Percentiles rank a stretch among this genome's conserved stretches.
phyloP scores from a whole-genome alignment of 2,888 invertebrate species.

The Amphipyra berbera region DNA sequence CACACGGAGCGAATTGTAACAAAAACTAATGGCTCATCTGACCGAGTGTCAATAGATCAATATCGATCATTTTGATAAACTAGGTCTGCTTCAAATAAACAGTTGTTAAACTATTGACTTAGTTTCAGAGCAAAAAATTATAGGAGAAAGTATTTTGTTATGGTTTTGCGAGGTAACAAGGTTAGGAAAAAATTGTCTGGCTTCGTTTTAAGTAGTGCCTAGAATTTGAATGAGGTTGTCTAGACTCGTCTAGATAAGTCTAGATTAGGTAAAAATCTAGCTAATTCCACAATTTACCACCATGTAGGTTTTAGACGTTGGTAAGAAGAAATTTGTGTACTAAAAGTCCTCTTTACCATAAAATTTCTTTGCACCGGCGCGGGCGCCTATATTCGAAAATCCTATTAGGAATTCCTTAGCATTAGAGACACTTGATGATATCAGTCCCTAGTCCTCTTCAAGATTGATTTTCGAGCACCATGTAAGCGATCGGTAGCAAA shows the following conservation, averaged over 20 bases:
- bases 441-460: no score
- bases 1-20: conserved; percentile 34
- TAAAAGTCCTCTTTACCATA: no score
- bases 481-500: no score
- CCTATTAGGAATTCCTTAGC: no score
- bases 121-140: conserved; percentile 26
- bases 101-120: conserved; percentile 42
- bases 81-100: conserved; percentile 31
- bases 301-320: no score
- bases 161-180: conserved; percentile 21
- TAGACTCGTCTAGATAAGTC: neutral
- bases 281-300: no score
- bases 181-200: conserved; percentile 22
- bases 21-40: conserved; percentile 58
- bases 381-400: no score
- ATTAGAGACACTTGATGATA: no score
- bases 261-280: no score
- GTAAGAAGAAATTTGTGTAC: no score
- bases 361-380: no score
- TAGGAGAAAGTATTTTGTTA: conserved; percentile 43
- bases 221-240: neutral
- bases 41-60: conserved; percentile 50
- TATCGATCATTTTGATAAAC: conserved; percentile 43
- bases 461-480: no score
- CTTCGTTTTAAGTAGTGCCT: conserved; percentile 1